A percentile compares a stretch with the other conserved stretches of the same genome.
Conservation (phyloP, 2,888 invertebrate species). For the Sympetrum striolatum region DNA sequence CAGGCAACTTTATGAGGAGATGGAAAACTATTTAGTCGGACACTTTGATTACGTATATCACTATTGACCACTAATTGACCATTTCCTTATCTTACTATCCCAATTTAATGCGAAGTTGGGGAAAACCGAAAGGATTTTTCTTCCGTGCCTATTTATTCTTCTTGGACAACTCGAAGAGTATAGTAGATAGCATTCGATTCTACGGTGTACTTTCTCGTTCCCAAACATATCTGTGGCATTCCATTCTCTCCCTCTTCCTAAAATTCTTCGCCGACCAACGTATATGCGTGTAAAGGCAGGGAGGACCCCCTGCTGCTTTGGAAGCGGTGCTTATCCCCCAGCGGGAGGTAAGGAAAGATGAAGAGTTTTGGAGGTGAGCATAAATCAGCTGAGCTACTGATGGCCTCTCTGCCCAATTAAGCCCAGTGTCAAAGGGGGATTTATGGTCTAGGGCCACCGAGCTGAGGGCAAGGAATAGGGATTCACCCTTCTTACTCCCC, state of each 20-base stretch:
- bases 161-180: too few species aligned
- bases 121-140: too few species aligned
- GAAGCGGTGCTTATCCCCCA: not conserved
- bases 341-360: not conserved
- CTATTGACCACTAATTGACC: too few species aligned
- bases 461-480: not conserved
- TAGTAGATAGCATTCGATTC: too few species aligned
- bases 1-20: too few species aligned
- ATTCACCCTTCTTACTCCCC: not conserved
- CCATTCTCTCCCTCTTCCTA: not conserved
- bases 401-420: constrained; percentile 34
- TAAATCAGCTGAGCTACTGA: constrained; percentile 16
- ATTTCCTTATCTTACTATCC: too few species aligned
- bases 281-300: not conserved
- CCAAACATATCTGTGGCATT: not conserved
- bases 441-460: constrained; percentile 17
- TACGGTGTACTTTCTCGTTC: not conserved
- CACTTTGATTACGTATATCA: too few species aligned
- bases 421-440: constrained; percentile 35
- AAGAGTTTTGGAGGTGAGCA: not conserved
- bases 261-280: not conserved
- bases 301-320: not conserved
- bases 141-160: too few species aligned
- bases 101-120: too few species aligned
- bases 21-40: too few species aligned